Base-by-base conservation (phyloP, 2,113 vertebrate species). In the Glareola pratincola region DNA sequence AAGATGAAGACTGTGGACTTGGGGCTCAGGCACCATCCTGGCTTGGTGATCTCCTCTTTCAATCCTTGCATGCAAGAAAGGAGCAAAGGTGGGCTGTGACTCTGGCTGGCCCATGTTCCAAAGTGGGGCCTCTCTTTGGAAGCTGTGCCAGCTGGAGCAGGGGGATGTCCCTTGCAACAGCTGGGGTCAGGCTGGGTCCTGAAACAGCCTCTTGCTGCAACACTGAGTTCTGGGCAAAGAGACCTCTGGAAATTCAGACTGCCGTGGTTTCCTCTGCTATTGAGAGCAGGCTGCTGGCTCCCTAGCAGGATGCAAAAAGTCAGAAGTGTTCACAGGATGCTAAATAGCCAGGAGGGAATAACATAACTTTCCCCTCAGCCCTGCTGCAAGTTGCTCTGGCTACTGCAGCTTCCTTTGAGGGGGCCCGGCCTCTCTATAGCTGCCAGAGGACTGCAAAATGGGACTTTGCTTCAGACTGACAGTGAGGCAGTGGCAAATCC, bases 331-430 rank as follows among this genome's bases (percentile, higher is more conserved):
- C 84, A 41, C 77, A 95, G 89, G 92, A 96, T 94, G 77, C 76
- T 85, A 91, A 97, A 62, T 0, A 95, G 82, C 3, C 3, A 5
- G 19, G 19, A 60, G 45, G 36, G 83, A 85, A 63, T 50, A 96
- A 96, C 54, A 12, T 41, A 77, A 41, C 92, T 92, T 94, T 82
- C 67, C 74, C 37, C 69, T 91, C 76, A 19, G 85, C 85, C 69
- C 79, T 87, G 77, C 81, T 92, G 90, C 89, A 74, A 30, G 88
- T 95, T 90, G 95, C 94, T 86, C 91, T 88, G 85, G 94, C 97
- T 97, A 90, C 64, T 96, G 88, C 74, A 59, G 88, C 89, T 94
- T 79, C 82, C 91, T 89, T 51, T 74, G 76, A 94, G 68, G 54
- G 84, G 85, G 78, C 34, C 30, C 17, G 47, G 57, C 82, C 76